These are phyloP conservation scores for Panthera leo DNA, from an alignment of 2,113 vertebrate species.

Conservation along the genomic window DNA sequence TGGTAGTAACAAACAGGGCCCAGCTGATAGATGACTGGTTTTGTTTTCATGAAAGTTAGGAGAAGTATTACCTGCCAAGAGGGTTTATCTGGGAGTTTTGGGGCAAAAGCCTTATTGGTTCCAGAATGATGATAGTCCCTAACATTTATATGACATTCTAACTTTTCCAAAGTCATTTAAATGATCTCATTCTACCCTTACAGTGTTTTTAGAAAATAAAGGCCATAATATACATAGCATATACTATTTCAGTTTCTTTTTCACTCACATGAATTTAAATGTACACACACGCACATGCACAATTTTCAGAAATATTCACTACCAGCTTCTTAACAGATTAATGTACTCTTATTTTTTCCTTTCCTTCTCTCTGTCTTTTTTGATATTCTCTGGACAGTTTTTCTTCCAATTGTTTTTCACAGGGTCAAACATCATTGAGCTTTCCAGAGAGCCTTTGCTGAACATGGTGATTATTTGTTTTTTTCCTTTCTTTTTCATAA, in stretches of 20 bases:
- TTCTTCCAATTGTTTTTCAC: neutral
- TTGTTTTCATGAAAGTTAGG: neutral
- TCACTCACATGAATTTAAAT: neutral
- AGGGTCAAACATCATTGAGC: neutral
- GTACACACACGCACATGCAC: neutral
- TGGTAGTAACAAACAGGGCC: neutral
- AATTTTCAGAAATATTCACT: neutral
- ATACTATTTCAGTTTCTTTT: constrained; percentile 12
- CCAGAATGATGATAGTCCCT: neutral
- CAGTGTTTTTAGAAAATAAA: neutral
- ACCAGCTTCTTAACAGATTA: neutral
- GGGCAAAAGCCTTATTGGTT: neutral
- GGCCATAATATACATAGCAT: neutral
- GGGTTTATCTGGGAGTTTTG: neutral
- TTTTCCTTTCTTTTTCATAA: neutral
- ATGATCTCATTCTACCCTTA: neutral
- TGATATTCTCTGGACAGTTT: neutral
- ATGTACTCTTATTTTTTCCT: neutral
- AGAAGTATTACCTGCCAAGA: neutral
- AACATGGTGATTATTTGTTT: neutral
- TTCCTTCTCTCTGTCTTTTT: neutral
- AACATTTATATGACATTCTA: neutral
- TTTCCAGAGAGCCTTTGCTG: neutral
- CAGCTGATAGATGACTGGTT: neutral
- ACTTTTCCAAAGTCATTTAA: constrained; percentile 9